Percentiles rank a stretch among this genome's conserved stretches.
phyloP scores from a whole-genome alignment of 2,888 invertebrate genomes.

The Catocala nupta region DNA sequence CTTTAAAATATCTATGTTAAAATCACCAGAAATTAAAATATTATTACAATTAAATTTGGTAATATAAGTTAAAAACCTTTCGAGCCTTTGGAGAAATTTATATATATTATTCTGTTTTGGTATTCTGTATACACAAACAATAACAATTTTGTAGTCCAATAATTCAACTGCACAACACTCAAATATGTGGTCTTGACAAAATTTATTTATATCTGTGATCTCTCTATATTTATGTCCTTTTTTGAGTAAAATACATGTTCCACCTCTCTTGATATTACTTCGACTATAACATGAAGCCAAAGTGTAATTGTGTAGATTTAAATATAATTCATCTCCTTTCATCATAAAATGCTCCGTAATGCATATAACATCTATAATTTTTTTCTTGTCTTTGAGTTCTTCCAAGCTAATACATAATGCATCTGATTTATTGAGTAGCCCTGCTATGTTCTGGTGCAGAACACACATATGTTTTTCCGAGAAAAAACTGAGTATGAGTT shows the following conservation, averaged over 20 bases:
- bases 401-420: neutral
- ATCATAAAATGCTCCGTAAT: slow-evolving; percentile 6
- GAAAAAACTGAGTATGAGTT: neutral
- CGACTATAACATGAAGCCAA: slow-evolving; percentile 2
- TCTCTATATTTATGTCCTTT: neutral
- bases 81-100: neutral
- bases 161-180: slow-evolving; percentile 8
- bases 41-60: neutral
- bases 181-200: neutral
- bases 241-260: neutral
- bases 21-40: neutral
- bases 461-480: neutral
- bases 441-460: slow-evolving; percentile 9
- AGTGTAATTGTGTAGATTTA: neutral
- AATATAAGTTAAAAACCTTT: no score
- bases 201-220: neutral
- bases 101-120: neutral
- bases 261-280: neutral
- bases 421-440: slow-evolving; percentile 1
- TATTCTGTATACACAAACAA: slow-evolving; percentile 5
- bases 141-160: neutral
- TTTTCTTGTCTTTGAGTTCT: neutral
- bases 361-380: slow-evolving; percentile 1
- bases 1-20: neutral
- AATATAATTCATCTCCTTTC: neutral